Evolutionary conservation across 2,113 vertebrate species (phyloP).

Genomic region (Glaucidium brasilianum): DNA sequence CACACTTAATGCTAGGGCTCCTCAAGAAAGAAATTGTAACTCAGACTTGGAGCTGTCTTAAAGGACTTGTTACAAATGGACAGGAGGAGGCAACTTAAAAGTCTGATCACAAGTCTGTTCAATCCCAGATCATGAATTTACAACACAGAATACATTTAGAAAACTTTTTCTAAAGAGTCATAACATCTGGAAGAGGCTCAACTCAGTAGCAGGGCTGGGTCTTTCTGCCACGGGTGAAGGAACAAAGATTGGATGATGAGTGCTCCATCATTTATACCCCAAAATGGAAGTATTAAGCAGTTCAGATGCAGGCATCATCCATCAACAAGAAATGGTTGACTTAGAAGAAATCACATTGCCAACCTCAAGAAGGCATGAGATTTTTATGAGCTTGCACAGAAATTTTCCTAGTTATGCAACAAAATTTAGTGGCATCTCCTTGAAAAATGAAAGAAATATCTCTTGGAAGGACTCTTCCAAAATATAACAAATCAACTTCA

Average conservation of each 20-base stretch:
- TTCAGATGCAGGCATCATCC: not conserved
- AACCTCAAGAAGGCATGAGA: not conserved
- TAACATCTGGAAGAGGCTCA: not conserved
- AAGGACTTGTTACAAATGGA: not conserved
- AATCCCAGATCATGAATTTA: not conserved
- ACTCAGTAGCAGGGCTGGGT: not conserved
- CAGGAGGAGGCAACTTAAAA: not conserved
- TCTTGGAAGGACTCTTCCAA: not conserved
- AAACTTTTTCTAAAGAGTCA: not conserved
- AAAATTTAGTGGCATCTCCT: not conserved
- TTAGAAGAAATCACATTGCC: not conserved
- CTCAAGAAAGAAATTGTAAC: not conserved
- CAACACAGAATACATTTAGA: not conserved
- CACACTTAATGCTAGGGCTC: not conserved
- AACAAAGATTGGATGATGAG: not conserved
- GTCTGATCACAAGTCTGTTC: not conserved
- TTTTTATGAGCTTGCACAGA: not conserved
- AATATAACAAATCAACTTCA: not conserved
- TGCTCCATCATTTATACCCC: not conserved
- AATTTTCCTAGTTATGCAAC: not conserved
- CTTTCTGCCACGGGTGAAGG: not conserved
- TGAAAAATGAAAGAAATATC: not conserved
- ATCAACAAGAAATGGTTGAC: not conserved
- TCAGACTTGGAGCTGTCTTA: not conserved
- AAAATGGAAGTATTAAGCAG: not conserved